phyloP scores from a whole-genome alignment of 1,140 invertebrate genomes.

The Bemisia tabaci region DNA sequence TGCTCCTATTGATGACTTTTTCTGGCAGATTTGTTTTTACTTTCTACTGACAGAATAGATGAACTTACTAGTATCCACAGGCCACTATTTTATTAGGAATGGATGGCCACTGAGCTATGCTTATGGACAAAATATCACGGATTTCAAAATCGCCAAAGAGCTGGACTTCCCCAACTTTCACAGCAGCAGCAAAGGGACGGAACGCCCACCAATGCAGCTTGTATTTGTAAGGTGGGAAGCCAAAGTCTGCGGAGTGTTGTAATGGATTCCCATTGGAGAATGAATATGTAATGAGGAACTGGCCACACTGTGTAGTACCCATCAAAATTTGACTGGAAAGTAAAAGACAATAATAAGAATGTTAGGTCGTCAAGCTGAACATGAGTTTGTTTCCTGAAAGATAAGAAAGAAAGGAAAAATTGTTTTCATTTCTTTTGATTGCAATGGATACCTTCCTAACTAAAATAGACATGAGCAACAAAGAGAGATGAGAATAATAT shows the following conservation, averaged over 20 bases:
- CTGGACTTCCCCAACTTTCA: slow-evolving; percentile 49
- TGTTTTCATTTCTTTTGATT: too few species aligned
- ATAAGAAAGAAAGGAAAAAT: too few species aligned
- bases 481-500: too few species aligned
- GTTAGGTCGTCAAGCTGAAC: too few species aligned
- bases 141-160: slow-evolving; percentile 52
- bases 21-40: too few species aligned
- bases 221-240: slow-evolving; percentile 35
- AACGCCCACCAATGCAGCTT: slow-evolving; percentile 58
- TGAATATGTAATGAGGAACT: slow-evolving; percentile 80
- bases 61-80: slow-evolving; percentile 46
- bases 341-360: slow-evolving; percentile 5
- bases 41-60: too few species aligned
- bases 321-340: slow-evolving; percentile 61
- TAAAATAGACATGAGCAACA: too few species aligned
- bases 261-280: slow-evolving; percentile 37
- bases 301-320: slow-evolving; percentile 83
- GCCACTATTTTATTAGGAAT: slow-evolving; percentile 46
- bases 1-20: too few species aligned
- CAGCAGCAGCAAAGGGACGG: slow-evolving; percentile 40
- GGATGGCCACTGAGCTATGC: slow-evolving; percentile 54
- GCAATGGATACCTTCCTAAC: too few species aligned
- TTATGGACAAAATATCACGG: slow-evolving; percentile 42
- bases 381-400: too few species aligned
- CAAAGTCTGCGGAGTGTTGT: slow-evolving; percentile 32